Base-by-base conservation (phyloP, 1,140 invertebrate genomes). In the Dufourea novaeangliae region DNA sequence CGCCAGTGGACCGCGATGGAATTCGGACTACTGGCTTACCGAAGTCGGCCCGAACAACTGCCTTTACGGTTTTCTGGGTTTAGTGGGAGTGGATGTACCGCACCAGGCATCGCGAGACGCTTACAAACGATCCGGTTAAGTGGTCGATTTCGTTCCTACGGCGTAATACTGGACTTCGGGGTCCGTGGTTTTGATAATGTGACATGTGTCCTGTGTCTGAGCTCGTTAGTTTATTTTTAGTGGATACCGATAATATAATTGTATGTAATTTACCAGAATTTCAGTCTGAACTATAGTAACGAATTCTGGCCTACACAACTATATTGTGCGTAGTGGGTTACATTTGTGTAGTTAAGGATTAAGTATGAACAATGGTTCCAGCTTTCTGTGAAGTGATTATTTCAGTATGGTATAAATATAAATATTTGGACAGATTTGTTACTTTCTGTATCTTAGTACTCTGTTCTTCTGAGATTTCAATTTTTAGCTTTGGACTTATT, bases 1-100 rank as follows among this genome's bases (percentile, higher is more conserved):
- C 56, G 75, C 75, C 75, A 77, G 68, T 68, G 61, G 25, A 57
- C 34, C 59, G 32, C n/a, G 14, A 34, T n/a, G 29, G 29, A 61
- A 54, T 25, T n/a, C 66, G 39, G 20, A 46, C 41, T 7, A n/a
- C 17, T 6, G 14, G n/a, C 37, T 25, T 52, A 22, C 34, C 25
- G 17, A 17, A 52, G 61, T 64, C 63, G 14, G 25, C 22, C 29
- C 63, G 52, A 70, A 61, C 67, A 77, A 77, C 56, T 25, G 64
- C 39, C 29, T 76, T 69, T 59, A 10, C 50, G 39, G 44, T 76
- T 69, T 68, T 44, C 37, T 59, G 64, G 71, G 32, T 32, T 10
- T 39, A n/a, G 7, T 0, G 11, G 11, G 29, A 59, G 17, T 6
- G 14, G 8, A 66, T 12, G 39, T 29, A 64, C 41, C 29, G 62